Conservation (phyloP, 2,888 invertebrate species). For the Rotaria magnacalcarata region DNA sequence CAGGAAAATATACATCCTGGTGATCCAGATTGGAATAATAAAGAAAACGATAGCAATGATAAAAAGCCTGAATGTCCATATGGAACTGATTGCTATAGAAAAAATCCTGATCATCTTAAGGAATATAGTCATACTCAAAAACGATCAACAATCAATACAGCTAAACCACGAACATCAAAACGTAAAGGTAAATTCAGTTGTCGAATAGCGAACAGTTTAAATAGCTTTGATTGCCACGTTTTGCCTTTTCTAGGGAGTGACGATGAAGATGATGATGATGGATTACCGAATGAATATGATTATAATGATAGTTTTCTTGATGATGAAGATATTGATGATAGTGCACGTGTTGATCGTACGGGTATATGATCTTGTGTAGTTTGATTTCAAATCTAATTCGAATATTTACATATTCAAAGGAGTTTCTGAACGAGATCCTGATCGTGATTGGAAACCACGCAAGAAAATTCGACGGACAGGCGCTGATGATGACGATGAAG, state of each 20-base stretch:
- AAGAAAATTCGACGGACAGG: not conserved
- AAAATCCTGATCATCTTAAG: conserved; percentile 23
- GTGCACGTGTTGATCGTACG: not conserved
- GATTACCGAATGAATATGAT: conserved; percentile 33
- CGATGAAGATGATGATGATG: conserved; percentile 26
- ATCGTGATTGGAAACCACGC: not conserved
- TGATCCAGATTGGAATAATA: not conserved
- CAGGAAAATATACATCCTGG: conserved; percentile 22
- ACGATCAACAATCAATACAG: not conserved
- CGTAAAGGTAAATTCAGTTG: not conserved
- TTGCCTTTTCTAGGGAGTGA: not conserved
- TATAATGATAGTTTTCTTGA: conserved; percentile 28
- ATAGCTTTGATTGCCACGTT: not conserved
- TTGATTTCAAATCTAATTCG: no score
- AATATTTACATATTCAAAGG: no score
- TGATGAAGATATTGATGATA: not conserved
- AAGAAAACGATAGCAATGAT: not conserved
- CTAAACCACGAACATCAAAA: not conserved
- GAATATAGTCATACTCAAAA: not conserved
- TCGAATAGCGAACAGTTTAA: not conserved
- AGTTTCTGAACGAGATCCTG: not conserved
- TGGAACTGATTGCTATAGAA: conserved; percentile 20
- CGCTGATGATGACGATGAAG: not conserved
- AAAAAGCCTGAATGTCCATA: conserved; percentile 10
- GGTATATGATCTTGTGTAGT: not conserved